Conservation (phyloP, 2,888 invertebrate genomes). For the Xanthorhoe designata region DNA sequence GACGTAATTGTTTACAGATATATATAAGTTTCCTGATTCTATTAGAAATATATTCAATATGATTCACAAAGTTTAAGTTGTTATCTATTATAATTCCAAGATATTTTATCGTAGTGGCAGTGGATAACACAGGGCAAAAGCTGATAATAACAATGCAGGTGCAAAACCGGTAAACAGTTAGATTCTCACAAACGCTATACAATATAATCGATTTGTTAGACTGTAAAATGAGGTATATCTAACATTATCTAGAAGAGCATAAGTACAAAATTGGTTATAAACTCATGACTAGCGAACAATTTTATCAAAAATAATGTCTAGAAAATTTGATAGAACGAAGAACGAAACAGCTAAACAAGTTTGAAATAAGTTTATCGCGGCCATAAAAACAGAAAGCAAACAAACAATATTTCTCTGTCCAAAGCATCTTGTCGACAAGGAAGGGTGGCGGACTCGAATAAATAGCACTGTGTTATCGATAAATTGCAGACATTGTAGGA, state of each 20-base stretch:
- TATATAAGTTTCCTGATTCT: too few relatives aligned
- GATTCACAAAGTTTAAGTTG: too few relatives aligned
- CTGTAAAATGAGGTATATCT: not conserved
- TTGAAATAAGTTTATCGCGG: slow-evolving; percentile 25
- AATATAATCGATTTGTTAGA: not conserved
- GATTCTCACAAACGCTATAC: not conserved
- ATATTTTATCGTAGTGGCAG: too few relatives aligned
- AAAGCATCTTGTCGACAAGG: slow-evolving; percentile 47
- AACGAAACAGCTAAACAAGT: slow-evolving; percentile 16
- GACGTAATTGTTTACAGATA: too few relatives aligned
- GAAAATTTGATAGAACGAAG: not conserved
- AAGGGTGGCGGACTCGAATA: slow-evolving; percentile 45
- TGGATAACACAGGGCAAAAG: not conserved
- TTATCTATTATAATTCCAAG: too few relatives aligned
- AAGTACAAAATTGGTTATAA: not conserved
- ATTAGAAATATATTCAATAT: too few relatives aligned
- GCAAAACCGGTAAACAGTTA: not conserved
- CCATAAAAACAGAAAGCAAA: slow-evolving; percentile 44
- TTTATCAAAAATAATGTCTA: not conserved
- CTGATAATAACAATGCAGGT: not conserved
- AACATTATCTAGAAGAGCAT: not conserved
- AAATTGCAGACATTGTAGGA: slow-evolving; percentile 49
- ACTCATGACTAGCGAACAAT: not conserved
- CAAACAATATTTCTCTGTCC: slow-evolving; percentile 59
- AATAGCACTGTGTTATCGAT: slow-evolving; percentile 53